phyloP scores from a whole-genome alignment of 2,888 invertebrate genomes.

The Orthosia gothica region DNA sequence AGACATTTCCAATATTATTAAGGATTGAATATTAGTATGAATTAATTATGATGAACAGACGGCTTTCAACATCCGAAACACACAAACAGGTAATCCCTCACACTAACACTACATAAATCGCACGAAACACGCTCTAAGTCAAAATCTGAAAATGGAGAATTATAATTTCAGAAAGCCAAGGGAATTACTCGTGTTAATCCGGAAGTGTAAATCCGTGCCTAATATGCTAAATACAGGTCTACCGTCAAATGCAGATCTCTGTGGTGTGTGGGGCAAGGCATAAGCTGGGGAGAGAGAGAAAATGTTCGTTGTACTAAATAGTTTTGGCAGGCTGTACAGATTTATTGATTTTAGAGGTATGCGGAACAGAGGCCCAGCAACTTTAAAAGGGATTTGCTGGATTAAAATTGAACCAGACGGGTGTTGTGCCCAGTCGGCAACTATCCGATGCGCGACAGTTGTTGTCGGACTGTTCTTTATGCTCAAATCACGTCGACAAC shows the following conservation, averaged over 20 bases:
- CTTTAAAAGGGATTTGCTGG: no score
- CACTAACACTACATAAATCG: slow-evolving; percentile 22
- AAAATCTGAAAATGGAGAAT: slow-evolving; percentile 56
- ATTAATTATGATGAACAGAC: not conserved
- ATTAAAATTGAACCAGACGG: no score
- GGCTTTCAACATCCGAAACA: not conserved
- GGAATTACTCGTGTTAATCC: slow-evolving; percentile 79
- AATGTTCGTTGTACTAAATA: no score
- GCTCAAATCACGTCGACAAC: no score
- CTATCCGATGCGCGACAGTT: no score
- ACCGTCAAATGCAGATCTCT: slow-evolving; percentile 84
- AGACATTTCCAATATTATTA: no score
- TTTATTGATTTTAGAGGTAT: no score
- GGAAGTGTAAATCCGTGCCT: slow-evolving; percentile 80
- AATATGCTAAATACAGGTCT: slow-evolving; percentile 86
- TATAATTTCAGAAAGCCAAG: slow-evolving; percentile 67
- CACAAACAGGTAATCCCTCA: slow-evolving; percentile 3
- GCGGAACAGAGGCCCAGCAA: no score
- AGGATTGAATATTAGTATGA: no score
- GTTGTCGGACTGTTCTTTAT: no score
- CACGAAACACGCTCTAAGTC: slow-evolving; percentile 17
- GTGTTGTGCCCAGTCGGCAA: no score
- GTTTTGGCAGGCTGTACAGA: no score
- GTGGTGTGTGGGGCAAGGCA: slow-evolving; percentile 64
- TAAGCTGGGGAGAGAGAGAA: slow-evolving; percentile 9